Evolutionary conservation across 2,797 vertebrate genomes (phyloP).

Genomic region (Ctenopoma multispine): DNA sequence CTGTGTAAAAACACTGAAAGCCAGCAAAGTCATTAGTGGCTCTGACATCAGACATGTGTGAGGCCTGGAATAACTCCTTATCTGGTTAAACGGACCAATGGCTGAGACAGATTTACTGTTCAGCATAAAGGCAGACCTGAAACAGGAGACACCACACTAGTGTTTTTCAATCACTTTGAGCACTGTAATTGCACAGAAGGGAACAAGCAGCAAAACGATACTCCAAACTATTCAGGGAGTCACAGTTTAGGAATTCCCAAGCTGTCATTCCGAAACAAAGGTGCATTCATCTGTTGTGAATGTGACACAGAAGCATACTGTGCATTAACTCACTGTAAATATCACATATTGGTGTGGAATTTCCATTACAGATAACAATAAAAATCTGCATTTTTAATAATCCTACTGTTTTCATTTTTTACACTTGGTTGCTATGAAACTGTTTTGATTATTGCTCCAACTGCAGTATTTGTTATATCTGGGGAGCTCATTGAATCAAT

Average conservation of each 20-base stretch:
- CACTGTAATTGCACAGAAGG: slow-evolving; percentile 75
- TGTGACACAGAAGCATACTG: slow-evolving; percentile 19
- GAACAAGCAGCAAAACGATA: slow-evolving; percentile 70
- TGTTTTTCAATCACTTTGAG: slow-evolving; percentile 72
- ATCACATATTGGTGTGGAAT: slow-evolving; percentile 50
- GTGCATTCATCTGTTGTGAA: slow-evolving; percentile 61
- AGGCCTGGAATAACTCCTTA: slow-evolving; percentile 75
- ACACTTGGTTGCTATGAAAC: slow-evolving; percentile 41
- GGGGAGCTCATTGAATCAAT: slow-evolving; percentile 54
- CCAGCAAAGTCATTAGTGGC: slow-evolving; percentile 72
- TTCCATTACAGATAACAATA: slow-evolving; percentile 37
- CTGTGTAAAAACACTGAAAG: slow-evolving; percentile 58
- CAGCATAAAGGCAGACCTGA: slow-evolving; percentile 67
- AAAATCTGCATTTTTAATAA: slow-evolving; percentile 49
- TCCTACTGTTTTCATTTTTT: slow-evolving; percentile 36
- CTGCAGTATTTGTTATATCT: slow-evolving; percentile 57
- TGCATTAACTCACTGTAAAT: slow-evolving; percentile 57
- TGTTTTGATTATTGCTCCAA: slow-evolving; percentile 20
- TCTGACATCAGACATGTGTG: slow-evolving; percentile 68
- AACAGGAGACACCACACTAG: slow-evolving; percentile 76
- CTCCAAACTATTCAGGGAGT: slow-evolving; percentile 66
- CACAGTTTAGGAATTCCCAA: slow-evolving; percentile 65
- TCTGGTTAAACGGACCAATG: slow-evolving; percentile 74
- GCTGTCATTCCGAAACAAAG: slow-evolving; percentile 66
- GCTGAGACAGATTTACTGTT: slow-evolving; percentile 80